phyloP scores from a whole-genome alignment of 1,140 invertebrate species.

The Sipha flava region DNA sequence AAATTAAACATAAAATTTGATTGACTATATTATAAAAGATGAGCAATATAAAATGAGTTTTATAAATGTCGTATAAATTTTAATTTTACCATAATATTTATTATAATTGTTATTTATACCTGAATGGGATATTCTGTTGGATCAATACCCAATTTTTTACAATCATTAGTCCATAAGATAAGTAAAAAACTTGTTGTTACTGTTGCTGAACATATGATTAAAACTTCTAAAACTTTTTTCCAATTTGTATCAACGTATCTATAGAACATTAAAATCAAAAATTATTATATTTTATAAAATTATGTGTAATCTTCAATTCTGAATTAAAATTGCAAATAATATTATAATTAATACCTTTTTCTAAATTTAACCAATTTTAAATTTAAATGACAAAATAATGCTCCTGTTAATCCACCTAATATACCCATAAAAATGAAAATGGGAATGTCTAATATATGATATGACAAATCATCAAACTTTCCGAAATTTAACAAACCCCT shows the following conservation, averaged over 20 bases:
- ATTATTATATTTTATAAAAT: no score
- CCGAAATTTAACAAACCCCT: slow-evolving; percentile 92
- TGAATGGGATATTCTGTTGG: slow-evolving; percentile 66
- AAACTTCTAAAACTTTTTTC: slow-evolving; percentile 76
- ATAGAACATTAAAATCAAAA: slow-evolving; percentile 34
- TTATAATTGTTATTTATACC: slow-evolving; percentile 40
- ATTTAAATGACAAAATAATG: slow-evolving; percentile 89
- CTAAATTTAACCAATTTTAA: slow-evolving; percentile 80
- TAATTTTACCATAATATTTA: neutral
- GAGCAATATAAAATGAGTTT: slow-evolving; percentile 36
- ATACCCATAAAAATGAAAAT: slow-evolving; percentile 85
- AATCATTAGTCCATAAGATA: slow-evolving; percentile 82
- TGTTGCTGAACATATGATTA: slow-evolving; percentile 71
- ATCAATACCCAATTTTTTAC: slow-evolving; percentile 66
- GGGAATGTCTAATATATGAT: slow-evolving; percentile 81
- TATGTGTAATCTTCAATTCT: no score
- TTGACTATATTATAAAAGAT: no score
- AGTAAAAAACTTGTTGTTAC: slow-evolving; percentile 78
- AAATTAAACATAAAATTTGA: neutral
- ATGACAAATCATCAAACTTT: slow-evolving; percentile 83
- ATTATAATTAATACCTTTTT: slow-evolving; percentile 52
- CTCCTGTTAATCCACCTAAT: slow-evolving; percentile 81
- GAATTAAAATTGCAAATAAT: no score
- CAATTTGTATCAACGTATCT: slow-evolving; percentile 65
- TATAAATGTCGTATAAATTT: no score